phyloP scores from a whole-genome alignment of 1,140 invertebrate species.

The Cotesia vestalis region DNA sequence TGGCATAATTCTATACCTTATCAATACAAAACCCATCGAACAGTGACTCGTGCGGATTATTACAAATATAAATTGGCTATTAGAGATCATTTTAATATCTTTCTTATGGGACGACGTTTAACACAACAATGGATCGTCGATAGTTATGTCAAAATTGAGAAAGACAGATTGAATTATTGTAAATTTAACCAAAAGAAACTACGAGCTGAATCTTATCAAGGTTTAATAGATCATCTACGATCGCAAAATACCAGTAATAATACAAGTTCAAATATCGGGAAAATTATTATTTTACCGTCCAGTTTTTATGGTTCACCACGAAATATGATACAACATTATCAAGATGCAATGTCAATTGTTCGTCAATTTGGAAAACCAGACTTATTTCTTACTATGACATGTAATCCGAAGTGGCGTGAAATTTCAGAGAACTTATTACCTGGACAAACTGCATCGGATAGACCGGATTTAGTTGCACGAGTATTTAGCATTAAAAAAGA shows the following conservation, averaged over 20 bases:
- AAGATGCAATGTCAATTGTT: conserved; percentile 62
- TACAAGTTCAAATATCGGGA: conserved; percentile 27
- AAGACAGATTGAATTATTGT: no score
- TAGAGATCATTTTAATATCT: no score
- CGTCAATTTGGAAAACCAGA: conserved; percentile 61
- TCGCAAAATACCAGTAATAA: background rate
- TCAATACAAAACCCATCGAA: no score
- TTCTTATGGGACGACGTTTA: no score
- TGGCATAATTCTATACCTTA: no score
- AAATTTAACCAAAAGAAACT: no score
- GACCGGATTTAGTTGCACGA: conserved; percentile 47
- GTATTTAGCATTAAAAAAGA: conserved; percentile 34
- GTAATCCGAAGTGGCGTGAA: no score
- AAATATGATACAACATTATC: conserved; percentile 59
- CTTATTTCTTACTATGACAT: conserved; percentile 5
- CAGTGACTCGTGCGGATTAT: no score
- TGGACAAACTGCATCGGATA: conserved; percentile 33
- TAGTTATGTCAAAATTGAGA: no score
- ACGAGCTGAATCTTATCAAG: conserved; percentile 14
- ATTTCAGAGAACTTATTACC: no score
- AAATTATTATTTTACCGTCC: conserved; percentile 52
- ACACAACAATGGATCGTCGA: no score
- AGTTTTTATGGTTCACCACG: conserved; percentile 54
- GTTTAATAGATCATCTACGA: background rate
- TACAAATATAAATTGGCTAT: no score